These are phyloP conservation scores for Myiozetetes cayanensis DNA, from an alignment of 2,113 vertebrate genomes.

Conservation along the genomic window DNA sequence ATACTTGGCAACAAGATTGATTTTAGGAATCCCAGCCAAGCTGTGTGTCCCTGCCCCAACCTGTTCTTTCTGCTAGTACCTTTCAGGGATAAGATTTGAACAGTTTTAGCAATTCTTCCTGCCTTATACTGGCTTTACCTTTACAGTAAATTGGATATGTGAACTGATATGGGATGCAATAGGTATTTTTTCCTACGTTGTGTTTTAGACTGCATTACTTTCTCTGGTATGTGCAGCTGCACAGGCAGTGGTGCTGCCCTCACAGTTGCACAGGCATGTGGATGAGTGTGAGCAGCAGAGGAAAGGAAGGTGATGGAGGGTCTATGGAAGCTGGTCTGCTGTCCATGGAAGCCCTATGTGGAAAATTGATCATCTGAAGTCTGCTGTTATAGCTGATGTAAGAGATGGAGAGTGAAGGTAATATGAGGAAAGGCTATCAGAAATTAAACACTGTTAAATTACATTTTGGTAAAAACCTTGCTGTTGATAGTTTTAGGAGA, in stretches of 20 bases:
- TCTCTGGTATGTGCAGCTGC: background rate
- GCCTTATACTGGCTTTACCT: background rate
- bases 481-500: background rate
- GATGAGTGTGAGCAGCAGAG: background rate
- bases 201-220: background rate
- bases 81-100: background rate
- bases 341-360: background rate
- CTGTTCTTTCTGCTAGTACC: background rate
- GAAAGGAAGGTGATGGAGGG: background rate
- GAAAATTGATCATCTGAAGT: background rate
- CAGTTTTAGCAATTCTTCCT: background rate
- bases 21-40: background rate
- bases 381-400: background rate
- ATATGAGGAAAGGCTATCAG: background rate
- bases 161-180: background rate
- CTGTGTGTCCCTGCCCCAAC: background rate
- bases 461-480: background rate
- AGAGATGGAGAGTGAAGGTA: background rate
- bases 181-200: background rate
- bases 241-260: background rate
- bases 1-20: background rate
- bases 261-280: background rate
- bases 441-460: background rate
- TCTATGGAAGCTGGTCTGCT: background rate
- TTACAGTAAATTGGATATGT: background rate